These are phyloP conservation scores for Terrapene triunguis DNA, from an alignment of 2,113 vertebrate genomes.

Conservation along the genomic window DNA sequence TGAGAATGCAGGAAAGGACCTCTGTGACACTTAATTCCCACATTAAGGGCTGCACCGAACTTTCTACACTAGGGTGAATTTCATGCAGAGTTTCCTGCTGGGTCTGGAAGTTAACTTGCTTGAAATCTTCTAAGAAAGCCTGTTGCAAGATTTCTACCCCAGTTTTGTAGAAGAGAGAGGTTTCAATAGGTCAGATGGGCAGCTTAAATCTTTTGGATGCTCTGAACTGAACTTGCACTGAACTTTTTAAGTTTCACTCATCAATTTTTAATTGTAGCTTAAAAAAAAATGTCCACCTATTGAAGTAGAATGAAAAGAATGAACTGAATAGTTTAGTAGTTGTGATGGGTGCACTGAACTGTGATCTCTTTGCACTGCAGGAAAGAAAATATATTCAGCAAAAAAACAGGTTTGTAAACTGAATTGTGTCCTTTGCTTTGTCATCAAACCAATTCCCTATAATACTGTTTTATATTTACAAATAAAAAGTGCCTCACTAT, in stretches of 20 bases:
- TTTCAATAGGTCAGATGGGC: neutral
- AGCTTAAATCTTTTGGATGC: neutral
- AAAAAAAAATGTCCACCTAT: neutral
- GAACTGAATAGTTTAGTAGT: neutral
- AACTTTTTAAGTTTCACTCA: conserved; percentile 1
- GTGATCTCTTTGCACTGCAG: neutral
- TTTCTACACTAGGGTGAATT: neutral
- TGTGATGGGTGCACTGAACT: neutral
- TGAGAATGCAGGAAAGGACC: neutral
- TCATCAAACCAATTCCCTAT: neutral
- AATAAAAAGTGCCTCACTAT: neutral
- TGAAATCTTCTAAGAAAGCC: neutral
- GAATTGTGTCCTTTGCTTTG: neutral
- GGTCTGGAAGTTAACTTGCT: neutral
- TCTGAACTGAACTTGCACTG: conserved; percentile 2
- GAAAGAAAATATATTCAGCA: neutral
- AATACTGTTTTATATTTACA: neutral
- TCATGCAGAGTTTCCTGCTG: neutral
- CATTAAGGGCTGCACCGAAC: neutral
- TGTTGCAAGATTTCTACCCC: fast-evolving
- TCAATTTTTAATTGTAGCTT: conserved; percentile 22
- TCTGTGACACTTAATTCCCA: neutral
- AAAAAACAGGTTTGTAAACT: conserved; percentile 1
- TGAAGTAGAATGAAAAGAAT: conserved; percentile 41
- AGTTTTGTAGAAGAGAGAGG: neutral